A percentile compares a stretch with the other conserved stretches of the same genome.
Conservation (phyloP, 2,888 invertebrate species). For the Galeopsomyia nigrocyanea region DNA sequence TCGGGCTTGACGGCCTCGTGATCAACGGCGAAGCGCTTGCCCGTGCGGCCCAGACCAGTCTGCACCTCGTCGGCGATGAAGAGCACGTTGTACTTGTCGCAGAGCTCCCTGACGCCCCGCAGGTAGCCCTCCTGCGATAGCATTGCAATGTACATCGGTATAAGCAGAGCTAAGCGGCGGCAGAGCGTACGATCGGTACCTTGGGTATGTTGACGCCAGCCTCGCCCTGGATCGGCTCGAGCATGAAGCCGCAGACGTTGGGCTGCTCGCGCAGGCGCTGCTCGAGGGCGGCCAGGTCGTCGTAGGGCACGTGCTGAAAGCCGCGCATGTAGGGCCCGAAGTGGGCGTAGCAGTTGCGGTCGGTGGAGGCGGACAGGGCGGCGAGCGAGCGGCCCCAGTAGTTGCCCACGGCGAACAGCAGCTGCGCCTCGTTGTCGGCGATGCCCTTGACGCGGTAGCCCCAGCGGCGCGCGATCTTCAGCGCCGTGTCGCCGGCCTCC, state of each 20-base stretch:
- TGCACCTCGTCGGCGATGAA: conserved; percentile 91
- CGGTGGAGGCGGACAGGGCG: conserved; percentile 84
- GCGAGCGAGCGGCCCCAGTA: conserved; percentile 89
- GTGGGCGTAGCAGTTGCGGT: conserved; percentile 77
- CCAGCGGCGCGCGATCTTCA: conserved; percentile 86
- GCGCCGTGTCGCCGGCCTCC: conserved; percentile 85
- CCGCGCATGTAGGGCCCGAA: conserved; percentile 88
- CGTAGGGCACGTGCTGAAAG: conserved; percentile 80
- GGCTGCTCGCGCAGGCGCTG: conserved; percentile 72
- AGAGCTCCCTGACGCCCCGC: conserved; percentile 78
- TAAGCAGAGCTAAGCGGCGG: no score
- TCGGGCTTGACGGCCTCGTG: conserved; percentile 84
- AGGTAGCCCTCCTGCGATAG: conserved; percentile 76
- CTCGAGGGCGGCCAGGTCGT: conserved; percentile 80
- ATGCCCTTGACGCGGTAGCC: conserved; percentile 83
- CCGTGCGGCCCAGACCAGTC: conserved; percentile 87
- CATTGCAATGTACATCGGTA: not conserved
- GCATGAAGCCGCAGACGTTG: conserved; percentile 84
- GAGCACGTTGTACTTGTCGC: conserved; percentile 83
- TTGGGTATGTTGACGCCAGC: conserved; percentile 84
- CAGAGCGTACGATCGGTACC: conserved; percentile 47
- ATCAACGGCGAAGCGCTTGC: conserved; percentile 80
- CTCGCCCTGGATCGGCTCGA: conserved; percentile 91
- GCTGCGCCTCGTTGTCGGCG: conserved; percentile 77
- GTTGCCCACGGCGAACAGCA: conserved; percentile 82